Base-by-base conservation (phyloP, 2,888 invertebrate genomes). In the Elysia crispata region DNA sequence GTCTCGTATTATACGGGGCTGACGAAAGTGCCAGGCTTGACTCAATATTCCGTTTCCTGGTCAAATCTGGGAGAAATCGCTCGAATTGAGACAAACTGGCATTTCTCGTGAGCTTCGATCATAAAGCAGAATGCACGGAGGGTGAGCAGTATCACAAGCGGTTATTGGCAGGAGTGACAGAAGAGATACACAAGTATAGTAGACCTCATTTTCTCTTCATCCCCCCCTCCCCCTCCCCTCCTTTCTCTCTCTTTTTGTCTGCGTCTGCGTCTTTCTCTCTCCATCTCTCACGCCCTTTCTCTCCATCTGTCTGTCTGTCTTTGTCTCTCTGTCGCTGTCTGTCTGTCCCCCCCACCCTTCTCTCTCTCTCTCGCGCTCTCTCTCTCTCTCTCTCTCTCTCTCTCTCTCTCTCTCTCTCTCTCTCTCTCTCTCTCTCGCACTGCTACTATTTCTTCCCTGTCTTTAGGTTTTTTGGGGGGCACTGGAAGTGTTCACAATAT, bases 391-490 rank as follows among this genome's bases (percentile, higher is more conserved):
- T 76, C 64, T 15, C 31, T 41, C 64, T 64, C 41, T 33, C 62
- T 76, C 64, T 76, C 76, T 41, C 66, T 54, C 67, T 67, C 20
- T 67, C 54, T 67, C 28, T 50, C 50, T 66, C 49, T 67, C 66
- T 66, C 49, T 66, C 76, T 76, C 66, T 76, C 75, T 76, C 66
- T 50, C 73, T 54, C n/a, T 60, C 30, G n/a, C 60, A 5, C 60
- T 31, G 33, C 13, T n/a, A 8, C 28, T 67, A 49, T 76, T 1
- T 33, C 49, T n/a, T 28, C 11, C n/a, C n/a, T n/a, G n/a, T n/a
- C n/a, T n/a, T n/a, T n/a, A n/a, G n/a, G n/a, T n/a, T n/a, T n/a
- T n/a, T n/a, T n/a, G n/a, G n/a, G n/a, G n/a, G n/a, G n/a, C n/a
- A n/a, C n/a, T n/a, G n/a, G n/a, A n/a, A n/a, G n/a, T n/a, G n/a